Evolutionary conservation across 2,797 vertebrate genomes (phyloP).

Genomic region (Phrynocephalus vlangalii): DNA sequence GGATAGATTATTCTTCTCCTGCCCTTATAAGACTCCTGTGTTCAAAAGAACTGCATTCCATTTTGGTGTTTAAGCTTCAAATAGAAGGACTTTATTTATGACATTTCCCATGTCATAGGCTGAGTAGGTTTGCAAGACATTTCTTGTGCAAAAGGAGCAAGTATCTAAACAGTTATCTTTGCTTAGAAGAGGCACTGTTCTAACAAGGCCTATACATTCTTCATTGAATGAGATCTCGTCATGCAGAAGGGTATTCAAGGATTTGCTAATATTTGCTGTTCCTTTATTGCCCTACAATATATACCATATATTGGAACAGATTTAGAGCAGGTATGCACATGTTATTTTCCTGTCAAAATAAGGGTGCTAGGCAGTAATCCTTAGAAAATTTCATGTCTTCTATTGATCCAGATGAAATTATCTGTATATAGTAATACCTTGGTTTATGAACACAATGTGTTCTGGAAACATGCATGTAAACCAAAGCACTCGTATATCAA

Average conservation of each 20-base stretch:
- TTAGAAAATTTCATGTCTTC: neutral
- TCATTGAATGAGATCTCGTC: neutral
- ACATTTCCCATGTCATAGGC: conserved; percentile 19
- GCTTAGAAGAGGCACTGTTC: neutral
- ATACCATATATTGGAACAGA: neutral
- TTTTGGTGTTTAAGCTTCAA: neutral
- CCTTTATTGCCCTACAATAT: too few species aligned
- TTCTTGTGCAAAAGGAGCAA: neutral
- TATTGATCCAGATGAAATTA: conserved; percentile 24
- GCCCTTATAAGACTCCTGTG: neutral
- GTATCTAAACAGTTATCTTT: neutral
- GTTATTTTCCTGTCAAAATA: neutral
- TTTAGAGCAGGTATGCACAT: neutral
- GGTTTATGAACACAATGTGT: too few species aligned
- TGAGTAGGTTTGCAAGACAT: conserved; percentile 13
- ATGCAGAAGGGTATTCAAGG: neutral
- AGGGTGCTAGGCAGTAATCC: neutral
- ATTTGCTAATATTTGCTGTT: neutral
- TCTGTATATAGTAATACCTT: neutral
- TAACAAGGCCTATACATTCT: neutral
- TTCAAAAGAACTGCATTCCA: neutral
- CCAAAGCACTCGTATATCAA: too few species aligned
- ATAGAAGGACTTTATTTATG: neutral
- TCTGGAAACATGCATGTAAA: too few species aligned
- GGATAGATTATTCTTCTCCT: neutral